Evolutionary conservation across 2,797 vertebrate genomes (phyloP), one percentile per base, ranked within the genome.

Genomic region (Cyprinella venusta): DNA sequence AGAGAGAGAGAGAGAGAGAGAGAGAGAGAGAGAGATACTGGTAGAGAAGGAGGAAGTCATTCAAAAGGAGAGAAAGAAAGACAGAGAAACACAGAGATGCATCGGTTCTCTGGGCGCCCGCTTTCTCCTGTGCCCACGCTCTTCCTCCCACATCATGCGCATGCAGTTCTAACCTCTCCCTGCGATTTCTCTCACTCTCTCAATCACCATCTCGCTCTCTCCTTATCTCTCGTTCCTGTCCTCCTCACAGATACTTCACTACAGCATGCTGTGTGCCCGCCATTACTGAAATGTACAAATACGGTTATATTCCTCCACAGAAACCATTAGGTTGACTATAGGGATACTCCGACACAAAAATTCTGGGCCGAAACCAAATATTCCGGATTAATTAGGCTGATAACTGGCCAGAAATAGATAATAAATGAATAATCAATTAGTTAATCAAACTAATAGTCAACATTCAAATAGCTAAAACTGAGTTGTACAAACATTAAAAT

Each of bases 91-190:
- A 83, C 84, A 92, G 87, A 90, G 89, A 92, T 92, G 89, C 92
- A 89, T 88, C 86, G 88, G 90, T 89, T 93, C 91, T 91, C 89
- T 91, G 89, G 91, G 87, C 89, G 86, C 92, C 92, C 92, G 93
- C 92, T 92, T 93, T 92, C 90, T 90, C 83, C 68, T 88, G 84
- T 89, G 94, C 94, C 91, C 93, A 89, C 90, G 90, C 92, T 91
- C 90, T 92, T 93, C 94, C 92, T 91, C 93, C 94, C 94, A 95
- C 94, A 93, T 92, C 88, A 91, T 88, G 86, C 92, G 88, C 90
- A 89, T 88, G 88, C 89, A 92, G 93, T 91, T 90, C 90, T 94
- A 94, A 91, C 93, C 92, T 92, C 91, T 89, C 91, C 59, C 90
- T 87, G 90, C 74, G 45, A 70, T 85, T 84, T 88, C 84, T 67